Evolutionary conservation across 2,113 vertebrate genomes (phyloP).

Genomic region (Guaruba guarouba): DNA sequence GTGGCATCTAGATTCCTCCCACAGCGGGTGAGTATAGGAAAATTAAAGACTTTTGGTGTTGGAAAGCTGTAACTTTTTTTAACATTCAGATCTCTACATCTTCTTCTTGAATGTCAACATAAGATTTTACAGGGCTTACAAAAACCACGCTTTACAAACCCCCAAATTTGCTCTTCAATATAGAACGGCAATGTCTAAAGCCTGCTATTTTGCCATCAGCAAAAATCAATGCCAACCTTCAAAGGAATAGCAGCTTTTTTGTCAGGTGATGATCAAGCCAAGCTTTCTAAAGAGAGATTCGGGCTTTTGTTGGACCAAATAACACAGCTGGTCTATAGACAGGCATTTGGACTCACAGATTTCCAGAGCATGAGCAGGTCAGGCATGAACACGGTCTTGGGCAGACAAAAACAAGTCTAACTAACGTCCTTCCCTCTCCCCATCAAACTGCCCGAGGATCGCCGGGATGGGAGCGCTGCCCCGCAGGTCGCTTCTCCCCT

Average conservation of each 20-base stretch:
- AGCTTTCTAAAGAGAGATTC: background rate
- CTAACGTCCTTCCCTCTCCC: background rate
- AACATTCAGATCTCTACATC: background rate
- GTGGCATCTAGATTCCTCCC: background rate
- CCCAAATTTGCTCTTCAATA: background rate
- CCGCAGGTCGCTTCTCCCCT: background rate
- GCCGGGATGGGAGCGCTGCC: background rate
- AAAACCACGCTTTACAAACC: background rate
- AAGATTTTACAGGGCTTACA: background rate
- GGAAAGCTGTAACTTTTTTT: background rate
- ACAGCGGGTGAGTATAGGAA: background rate
- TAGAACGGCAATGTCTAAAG: background rate
- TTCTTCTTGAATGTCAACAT: background rate
- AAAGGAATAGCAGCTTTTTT: background rate
- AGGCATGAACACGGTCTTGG: background rate
- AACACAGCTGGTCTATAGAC: background rate
- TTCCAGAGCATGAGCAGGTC: background rate
- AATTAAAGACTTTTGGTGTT: background rate
- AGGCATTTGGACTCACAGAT: background rate
- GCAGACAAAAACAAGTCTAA: background rate
- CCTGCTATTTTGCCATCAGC: background rate
- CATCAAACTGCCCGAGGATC: background rate
- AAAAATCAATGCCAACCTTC: constrained; percentile 16
- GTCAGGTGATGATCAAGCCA: background rate
- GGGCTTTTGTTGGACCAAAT: background rate